Conservation (phyloP, 2,888 invertebrate genomes). For the Dasysyrphus albostriatus region DNA sequence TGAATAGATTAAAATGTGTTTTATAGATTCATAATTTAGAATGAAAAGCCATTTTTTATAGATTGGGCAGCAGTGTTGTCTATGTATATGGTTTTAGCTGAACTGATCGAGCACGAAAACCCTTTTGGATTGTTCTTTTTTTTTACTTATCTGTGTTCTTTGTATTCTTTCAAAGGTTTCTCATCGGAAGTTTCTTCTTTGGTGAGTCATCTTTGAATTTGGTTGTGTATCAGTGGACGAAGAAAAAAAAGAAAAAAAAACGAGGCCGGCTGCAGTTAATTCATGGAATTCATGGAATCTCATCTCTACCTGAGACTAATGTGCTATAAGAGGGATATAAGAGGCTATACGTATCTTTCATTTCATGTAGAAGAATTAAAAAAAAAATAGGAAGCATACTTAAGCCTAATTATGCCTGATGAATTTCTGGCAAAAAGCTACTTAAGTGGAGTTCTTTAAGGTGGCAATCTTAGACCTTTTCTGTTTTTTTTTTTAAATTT, state of each 20-base stretch:
- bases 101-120: neutral
- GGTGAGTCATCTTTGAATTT: conserved; percentile 45
- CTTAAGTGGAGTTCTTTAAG: conserved; percentile 21
- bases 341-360: conserved; percentile 15
- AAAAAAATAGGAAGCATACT: conserved; percentile 37
- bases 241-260: neutral
- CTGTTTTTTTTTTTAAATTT: neutral
- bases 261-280: conserved; percentile 1
- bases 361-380: conserved; percentile 14
- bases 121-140: neutral
- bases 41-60: conserved; percentile 52
- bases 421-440: conserved; percentile 41
- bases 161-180: neutral
- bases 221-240: neutral
- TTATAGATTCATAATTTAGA: conserved; percentile 69
- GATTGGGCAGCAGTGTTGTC: conserved; percentile 53
- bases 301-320: conserved; percentile 56
- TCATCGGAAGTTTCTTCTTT: conserved; percentile 35
- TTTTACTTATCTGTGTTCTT: neutral
- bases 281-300: neutral
- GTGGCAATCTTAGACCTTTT: conserved; percentile 5
- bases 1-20: conserved; percentile 67
- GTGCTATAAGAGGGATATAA: conserved; percentile 60
- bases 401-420: conserved; percentile 51
- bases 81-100: neutral